phyloP scores from a whole-genome alignment of 2,113 vertebrate species.

The Echinops telfairi region DNA sequence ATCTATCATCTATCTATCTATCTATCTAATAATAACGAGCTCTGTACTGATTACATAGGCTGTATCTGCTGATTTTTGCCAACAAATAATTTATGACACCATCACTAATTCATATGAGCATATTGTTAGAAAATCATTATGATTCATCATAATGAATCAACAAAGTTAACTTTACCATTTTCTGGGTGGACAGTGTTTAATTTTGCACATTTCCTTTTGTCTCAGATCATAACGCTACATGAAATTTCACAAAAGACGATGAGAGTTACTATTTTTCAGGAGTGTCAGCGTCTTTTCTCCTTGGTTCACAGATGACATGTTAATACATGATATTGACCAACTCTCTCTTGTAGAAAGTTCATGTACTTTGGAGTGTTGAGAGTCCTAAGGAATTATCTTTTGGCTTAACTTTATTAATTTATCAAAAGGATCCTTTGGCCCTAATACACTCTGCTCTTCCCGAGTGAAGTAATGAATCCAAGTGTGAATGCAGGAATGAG shows the following conservation, averaged over 20 bases:
- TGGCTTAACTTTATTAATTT: neutral
- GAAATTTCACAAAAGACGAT: conserved; percentile 3
- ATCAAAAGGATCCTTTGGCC: neutral
- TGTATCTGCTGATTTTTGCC: conserved; percentile 6
- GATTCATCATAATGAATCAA: conserved; percentile 29
- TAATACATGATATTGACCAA: conserved; percentile 17
- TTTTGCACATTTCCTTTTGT: neutral
- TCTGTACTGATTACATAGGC: conserved; percentile 16
- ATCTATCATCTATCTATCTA: neutral
- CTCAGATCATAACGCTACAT: neutral
- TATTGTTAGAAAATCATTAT: conserved; percentile 51
- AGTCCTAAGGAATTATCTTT: neutral
- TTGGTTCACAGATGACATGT: neutral
- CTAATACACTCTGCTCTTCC: neutral
- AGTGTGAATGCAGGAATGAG: neutral
- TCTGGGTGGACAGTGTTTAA: neutral
- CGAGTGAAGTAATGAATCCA: neutral
- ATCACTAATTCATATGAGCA: conserved; percentile 49
- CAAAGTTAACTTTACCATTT: conserved; percentile 19
- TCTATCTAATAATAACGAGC: conserved; percentile 9
- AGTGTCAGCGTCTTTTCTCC: neutral
- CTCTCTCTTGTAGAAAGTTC: conserved; percentile 7
- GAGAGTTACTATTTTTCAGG: neutral
- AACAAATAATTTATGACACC: neutral
- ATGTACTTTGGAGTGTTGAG: conserved; percentile 34